Evolutionary conservation across 1,140 invertebrate genomes (phyloP), one percentile per base, ranked within the genome.

Genomic region (Bombus superbus): DNA sequence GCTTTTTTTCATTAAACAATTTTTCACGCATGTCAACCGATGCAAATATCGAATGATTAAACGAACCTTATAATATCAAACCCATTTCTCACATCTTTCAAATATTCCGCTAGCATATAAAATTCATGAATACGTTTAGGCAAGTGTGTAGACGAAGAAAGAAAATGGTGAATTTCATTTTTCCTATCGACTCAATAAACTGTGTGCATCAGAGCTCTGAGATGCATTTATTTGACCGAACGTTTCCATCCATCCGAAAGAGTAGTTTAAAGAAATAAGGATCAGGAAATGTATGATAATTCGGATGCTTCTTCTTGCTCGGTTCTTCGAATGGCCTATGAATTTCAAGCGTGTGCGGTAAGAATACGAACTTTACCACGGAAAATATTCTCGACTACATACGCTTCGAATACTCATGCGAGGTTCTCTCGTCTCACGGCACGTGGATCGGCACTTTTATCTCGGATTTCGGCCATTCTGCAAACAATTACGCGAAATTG

Each of bases 281-380:
- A 85, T 35, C 25, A 3, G 32, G 40, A 57, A 80, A 80, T 85
- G 72, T 85, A 85, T 85, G 83, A 85, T 85, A 80, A 85, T 85
- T 85, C 77, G 28, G 57, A 85, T 85, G 76, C 83, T 64, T 38
- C 77, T 64, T 80, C 77, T 84, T 79, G 82, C 64, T 79, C 82
- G 75, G 40, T 84, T 84, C 66, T 47, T 80, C 57, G 76, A 85
- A 85, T 85, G 40, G 83, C 32, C 83, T 59, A 85, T 85, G 83
- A 85, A 85, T 85, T 85, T 64, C 83, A 80, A 85, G 77, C 35
- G 68, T 38, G 10, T 40, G 71, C 75, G 40, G 13, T 22, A 71
- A 62, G 83, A 85, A 85, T 85, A 73, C 68, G 83, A 84, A 62
- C 66, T 62, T 84, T 59, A 59, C 83, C 62, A 38, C 32, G 32